Evolutionary conservation across 30 jellyfish, hydroid and myxozoan genomes (phyloP).

Genomic region (Aurelia sp.): DNA sequence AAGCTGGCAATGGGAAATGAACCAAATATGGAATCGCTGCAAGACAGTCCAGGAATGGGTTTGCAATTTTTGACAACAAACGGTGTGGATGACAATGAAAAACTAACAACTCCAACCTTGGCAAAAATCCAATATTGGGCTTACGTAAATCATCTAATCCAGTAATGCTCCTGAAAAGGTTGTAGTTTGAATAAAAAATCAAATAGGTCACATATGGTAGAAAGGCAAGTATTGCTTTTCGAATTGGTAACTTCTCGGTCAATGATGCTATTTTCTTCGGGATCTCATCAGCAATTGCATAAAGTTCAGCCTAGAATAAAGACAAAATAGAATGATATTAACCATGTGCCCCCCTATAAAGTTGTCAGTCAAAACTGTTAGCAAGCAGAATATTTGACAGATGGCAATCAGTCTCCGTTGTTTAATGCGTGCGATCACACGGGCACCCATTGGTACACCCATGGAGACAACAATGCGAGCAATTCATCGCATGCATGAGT

Average conservation of each 20-base stretch:
- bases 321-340: neutral
- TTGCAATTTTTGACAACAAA: conserved; percentile 82
- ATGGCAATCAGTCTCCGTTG: too few relatives aligned
- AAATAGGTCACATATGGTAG: conserved; percentile 78
- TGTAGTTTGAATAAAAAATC: conserved; percentile 77
- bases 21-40: conserved; percentile 96
- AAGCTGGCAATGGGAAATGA: conserved; percentile 96
- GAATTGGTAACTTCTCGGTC: conserved; percentile 73
- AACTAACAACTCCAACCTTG: conserved; percentile 92
- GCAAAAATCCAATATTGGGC: conserved; percentile 88
- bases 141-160: conserved; percentile 89
- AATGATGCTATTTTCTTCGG: conserved; percentile 55
- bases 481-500: too few relatives aligned
- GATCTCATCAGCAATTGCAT: conserved; percentile 69
- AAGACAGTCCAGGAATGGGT: conserved; percentile 86
- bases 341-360: neutral
- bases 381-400: neutral
- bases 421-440: too few relatives aligned
- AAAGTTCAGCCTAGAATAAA: conserved; percentile 79
- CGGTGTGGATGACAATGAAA: conserved; percentile 97
- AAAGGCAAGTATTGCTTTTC: conserved; percentile 63
- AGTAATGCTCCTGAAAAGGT: conserved; percentile 64
- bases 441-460: too few relatives aligned
- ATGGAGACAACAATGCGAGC: too few relatives aligned
- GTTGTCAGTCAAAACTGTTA: neutral